Base-by-base conservation (phyloP, 2,113 vertebrate genomes). In the Sceloporus tristichus region DNA sequence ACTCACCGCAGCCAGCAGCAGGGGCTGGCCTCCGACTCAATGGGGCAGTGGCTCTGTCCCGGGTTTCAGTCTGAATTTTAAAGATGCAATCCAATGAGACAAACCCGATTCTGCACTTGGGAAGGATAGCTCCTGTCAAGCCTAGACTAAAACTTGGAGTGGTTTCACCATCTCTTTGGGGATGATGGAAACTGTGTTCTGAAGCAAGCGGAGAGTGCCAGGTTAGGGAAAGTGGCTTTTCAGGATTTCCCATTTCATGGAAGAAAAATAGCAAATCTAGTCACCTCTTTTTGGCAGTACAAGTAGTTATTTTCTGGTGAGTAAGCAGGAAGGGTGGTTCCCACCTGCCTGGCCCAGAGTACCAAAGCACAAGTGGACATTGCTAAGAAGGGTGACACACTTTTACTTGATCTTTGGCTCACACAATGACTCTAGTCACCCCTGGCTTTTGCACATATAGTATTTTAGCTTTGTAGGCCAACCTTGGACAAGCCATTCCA, bases 221-320 rank as follows among this genome's bases (percentile, higher is more conserved):
- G 68, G 29, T 29, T 10, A 71, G 68, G 68, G 68, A 71, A 71
- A 29, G 29, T 29, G 25, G 27, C 13, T 62, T 62, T 62, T 62
- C 59, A 18, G 68, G 10, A 29, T 71, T 71, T 76, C 71, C 42
- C 74, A n/a, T 11, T 65, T 62, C 29, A 48, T 40, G 10, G 38
- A 48, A 75, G 27, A 27, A 75, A 7, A 7, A 75, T 16, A 62
- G 40, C 4, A 56, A n/a, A 65, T 6, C n/a, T 18, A 9, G 40
- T n/a, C 27, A 38, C 11, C 19, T 65, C 34, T 75, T 74, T 9
- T 13, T 2, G 1, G 29, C 27, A 14, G n/a, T 3, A 10, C 34
- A 87, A 38, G 68, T n/a, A 73, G 79, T 82, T 34, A 87, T 82
- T 82, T 87, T 73, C 53, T 42, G 40, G 27, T 87, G 86, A 82